Conservation (phyloP, 1,140 invertebrate genomes). For the Megathymus violae region DNA sequence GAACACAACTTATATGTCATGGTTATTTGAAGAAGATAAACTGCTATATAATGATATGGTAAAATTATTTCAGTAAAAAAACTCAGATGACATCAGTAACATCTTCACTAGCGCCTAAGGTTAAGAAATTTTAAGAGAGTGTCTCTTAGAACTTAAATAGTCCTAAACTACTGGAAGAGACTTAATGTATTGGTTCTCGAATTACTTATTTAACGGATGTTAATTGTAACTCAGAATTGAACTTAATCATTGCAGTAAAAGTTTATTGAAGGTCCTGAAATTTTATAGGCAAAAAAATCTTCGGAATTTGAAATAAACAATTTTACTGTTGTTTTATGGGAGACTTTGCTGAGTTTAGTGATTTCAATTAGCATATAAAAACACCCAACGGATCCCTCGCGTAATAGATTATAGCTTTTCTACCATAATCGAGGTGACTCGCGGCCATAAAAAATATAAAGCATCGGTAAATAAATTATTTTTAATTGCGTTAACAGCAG, state of each 20-base stretch:
- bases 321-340: constrained; percentile 43
- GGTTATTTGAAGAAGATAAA: too few species aligned
- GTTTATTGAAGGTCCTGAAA: constrained; percentile 4
- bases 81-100: too few species aligned
- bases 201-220: not conserved
- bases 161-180: not conserved
- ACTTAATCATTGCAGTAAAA: constrained; percentile 7
- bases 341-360: constrained; percentile 36
- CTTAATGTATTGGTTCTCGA: not conserved
- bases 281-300: constrained; percentile 17
- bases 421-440: constrained; percentile 17
- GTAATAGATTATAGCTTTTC: constrained; percentile 18
- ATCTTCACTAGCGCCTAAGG: too few species aligned
- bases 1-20: too few species aligned
- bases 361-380: constrained; percentile 51
- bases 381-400: constrained; percentile 16
- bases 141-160: too few species aligned
- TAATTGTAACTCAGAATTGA: not conserved
- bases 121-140: too few species aligned
- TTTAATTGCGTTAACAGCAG: not conserved
- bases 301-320: constrained; percentile 31
- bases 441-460: constrained; percentile 7
- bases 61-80: too few species aligned
- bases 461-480: not conserved
- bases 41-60: too few species aligned